Evolutionary conservation across 1,140 invertebrate species (phyloP).

Genomic region (Drosophila funebris): DNA sequence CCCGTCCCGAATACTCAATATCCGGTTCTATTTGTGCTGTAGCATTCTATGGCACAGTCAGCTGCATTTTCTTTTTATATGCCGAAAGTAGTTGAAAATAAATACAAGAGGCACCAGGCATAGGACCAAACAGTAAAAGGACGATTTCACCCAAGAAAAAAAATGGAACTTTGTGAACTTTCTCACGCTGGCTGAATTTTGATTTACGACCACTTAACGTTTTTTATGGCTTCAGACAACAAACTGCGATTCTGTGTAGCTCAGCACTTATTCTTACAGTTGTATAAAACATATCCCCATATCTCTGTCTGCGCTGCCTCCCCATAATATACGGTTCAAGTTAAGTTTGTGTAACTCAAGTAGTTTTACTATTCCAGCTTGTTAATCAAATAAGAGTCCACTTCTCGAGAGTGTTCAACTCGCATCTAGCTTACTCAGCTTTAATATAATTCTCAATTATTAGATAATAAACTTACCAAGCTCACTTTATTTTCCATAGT

Average conservation of each 20-base stretch:
- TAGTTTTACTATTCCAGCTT: conserved; percentile 6
- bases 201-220: conserved; percentile 77
- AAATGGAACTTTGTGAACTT: conserved; percentile 53
- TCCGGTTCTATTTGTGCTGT: conserved; percentile 30
- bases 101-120: conserved; percentile 45
- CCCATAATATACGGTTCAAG: conserved; percentile 1
- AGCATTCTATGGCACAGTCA: conserved; percentile 6
- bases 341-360: conserved; percentile 1
- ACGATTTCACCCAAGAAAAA: conserved; percentile 16
- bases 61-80: conserved; percentile 43
- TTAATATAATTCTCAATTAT: not conserved
- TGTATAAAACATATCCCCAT: conserved; percentile 20
- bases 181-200: conserved; percentile 64
- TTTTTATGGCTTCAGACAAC: conserved; percentile 59
- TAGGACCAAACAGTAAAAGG: conserved; percentile 31
- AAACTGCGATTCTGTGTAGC: conserved; percentile 36
- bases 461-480: not conserved
- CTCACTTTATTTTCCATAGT: not conserved
- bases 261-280: conserved; percentile 32
- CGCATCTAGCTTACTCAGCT: not conserved
- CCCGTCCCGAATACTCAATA: conserved; percentile 26
- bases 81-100: conserved; percentile 53
- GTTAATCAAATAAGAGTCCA: conserved; percentile 13
- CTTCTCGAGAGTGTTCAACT: not conserved
- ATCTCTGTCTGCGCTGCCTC: not conserved